Conservation (phyloP, 2,888 invertebrate species). For the Eupithecia tripunctaria region DNA sequence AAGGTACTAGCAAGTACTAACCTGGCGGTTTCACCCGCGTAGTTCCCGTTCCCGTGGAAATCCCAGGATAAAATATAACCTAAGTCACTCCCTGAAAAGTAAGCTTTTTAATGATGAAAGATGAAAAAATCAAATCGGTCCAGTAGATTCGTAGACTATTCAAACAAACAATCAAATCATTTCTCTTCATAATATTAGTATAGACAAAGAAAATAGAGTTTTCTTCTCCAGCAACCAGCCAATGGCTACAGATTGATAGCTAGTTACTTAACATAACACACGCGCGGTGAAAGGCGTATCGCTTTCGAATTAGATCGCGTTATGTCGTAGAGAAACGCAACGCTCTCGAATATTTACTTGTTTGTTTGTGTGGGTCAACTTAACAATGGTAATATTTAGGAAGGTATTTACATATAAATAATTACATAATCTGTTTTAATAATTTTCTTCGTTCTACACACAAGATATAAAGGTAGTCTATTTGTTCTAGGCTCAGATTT, state of each 20-base stretch:
- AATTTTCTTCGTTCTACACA: background rate
- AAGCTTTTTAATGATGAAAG: too few species aligned
- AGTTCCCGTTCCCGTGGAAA: too few species aligned
- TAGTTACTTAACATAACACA: slow-evolving; percentile 56
- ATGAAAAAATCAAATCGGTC: too few species aligned
- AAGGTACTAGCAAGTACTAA: too few species aligned
- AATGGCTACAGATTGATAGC: slow-evolving; percentile 23
- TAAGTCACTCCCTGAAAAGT: too few species aligned
- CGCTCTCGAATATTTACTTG: slow-evolving; percentile 52
- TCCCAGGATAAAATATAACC: too few species aligned
- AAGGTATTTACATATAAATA: background rate
- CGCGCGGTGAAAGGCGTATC: slow-evolving; percentile 81
- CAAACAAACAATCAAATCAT: too few species aligned
- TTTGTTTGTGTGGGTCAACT: slow-evolving; percentile 21
- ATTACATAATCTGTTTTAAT: too few species aligned
- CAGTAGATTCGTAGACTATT: too few species aligned
- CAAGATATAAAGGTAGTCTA: too few species aligned
- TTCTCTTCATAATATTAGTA: too few species aligned
- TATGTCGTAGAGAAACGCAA: slow-evolving; percentile 72
- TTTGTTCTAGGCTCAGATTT: background rate
- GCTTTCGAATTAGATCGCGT: slow-evolving; percentile 82
- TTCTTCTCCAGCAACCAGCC: background rate
- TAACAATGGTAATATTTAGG: background rate
- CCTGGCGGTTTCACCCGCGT: too few species aligned
- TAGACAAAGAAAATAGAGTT: background rate